Percentiles rank a stretch among this genome's conserved stretches.
These are phyloP conservation scores for Nomia melanderi DNA, from an alignment of 1,140 invertebrate genomes.

Conservation along the genomic window DNA sequence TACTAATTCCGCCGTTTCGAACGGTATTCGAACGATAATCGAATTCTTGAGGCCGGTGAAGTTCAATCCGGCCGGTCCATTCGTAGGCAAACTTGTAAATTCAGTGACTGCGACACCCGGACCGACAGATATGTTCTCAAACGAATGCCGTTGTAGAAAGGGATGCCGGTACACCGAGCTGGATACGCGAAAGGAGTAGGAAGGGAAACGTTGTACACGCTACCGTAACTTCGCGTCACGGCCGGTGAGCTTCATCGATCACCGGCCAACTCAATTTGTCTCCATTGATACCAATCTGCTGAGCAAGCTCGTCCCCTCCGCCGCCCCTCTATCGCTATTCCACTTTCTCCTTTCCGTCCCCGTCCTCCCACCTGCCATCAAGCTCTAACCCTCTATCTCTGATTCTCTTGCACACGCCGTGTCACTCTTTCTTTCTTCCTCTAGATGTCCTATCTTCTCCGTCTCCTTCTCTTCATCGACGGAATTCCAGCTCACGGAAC, in stretches of 20 bases:
- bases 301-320: slow-evolving; percentile 74
- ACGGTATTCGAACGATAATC: slow-evolving; percentile 18
- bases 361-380: too few species aligned
- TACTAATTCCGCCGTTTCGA: neutral
- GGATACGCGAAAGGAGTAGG: slow-evolving; percentile 33
- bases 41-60: neutral
- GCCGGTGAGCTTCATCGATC: slow-evolving; percentile 79
- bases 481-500: slow-evolving; percentile 43
- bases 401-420: neutral
- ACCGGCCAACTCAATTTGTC: slow-evolving; percentile 80
- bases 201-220: slow-evolving; percentile 71
- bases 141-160: slow-evolving; percentile 48
- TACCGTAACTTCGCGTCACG: slow-evolving; percentile 77
- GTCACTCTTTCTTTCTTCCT: neutral
- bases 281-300: slow-evolving; percentile 81
- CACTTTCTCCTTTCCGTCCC: neutral
- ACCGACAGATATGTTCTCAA: slow-evolving; percentile 26
- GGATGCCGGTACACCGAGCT: neutral
- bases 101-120: slow-evolving; percentile 1
- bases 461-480: slow-evolving; percentile 28
- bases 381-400: neutral
- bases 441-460: neutral
- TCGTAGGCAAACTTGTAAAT: slow-evolving; percentile 31
- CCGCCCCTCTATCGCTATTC: slow-evolving; percentile 12
- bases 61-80: neutral